Evolutionary conservation across 2,113 vertebrate species (phyloP), one percentile per base, ranked within the genome.

Genomic region (Paramisgurnus dabryanus): DNA sequence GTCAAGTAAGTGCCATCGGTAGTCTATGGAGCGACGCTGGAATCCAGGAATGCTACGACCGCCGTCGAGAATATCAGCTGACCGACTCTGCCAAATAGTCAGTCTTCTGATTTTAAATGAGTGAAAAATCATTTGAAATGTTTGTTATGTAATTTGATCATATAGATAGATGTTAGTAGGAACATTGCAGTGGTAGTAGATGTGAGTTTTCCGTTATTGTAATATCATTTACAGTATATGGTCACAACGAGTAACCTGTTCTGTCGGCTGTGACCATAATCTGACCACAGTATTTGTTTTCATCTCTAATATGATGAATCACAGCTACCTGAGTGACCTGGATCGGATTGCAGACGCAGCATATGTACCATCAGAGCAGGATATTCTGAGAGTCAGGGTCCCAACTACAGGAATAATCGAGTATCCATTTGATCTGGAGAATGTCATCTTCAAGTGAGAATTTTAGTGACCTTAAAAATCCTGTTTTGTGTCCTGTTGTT

Each of bases 371-470:
- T 85, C 86, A 0, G 76, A 71, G 65, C 22, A 92, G 6, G 87
- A 87, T 80, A 88, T 93, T 68, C 91, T 94, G 80, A 81, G 85
- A 49, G 88, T 93, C 77, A 85, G 92, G 76, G 92, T 94, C 53
- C 91, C 93, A 4, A 94, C 93, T 84, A 95, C 92, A 0, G 94
- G 93, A 1, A 94, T 93, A 85, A 94, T 93, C 13, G 93, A 94
- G 86, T 99, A 99, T 86, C 97, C 97, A 3, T 98, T 99, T 1
- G 97, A 99, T 89, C 94, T 99, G 93, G 95, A 99, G 88, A 99
- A 95, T 0, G 96, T 98, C 90, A 98, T 99, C 92, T 99, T 99
- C 95, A 98, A 96, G 97, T 98, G 71, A 93, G 80, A 58, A 3
- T 57, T n/a, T 17, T n/a, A 57, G 15, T 4, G 5, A n/a, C 15